Evolutionary conservation across 2,797 vertebrate species (phyloP).

Genomic region (Ibycter americanus): DNA sequence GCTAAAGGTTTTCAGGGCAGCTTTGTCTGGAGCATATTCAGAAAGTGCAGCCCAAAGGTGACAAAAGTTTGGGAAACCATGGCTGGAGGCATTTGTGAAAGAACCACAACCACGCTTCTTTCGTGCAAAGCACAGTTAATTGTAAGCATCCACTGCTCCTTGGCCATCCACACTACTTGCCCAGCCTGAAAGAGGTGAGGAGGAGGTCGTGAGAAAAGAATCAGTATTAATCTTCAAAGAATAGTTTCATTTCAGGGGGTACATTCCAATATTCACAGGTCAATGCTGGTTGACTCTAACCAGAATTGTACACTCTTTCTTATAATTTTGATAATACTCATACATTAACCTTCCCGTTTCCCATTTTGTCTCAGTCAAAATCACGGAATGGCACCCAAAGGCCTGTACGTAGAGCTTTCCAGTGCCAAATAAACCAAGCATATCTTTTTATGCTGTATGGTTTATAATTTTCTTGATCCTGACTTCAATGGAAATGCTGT

Average conservation of each 20-base stretch:
- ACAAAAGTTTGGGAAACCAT: neutral
- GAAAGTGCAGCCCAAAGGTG: neutral
- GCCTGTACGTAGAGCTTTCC: neutral
- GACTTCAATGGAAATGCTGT: conserved; percentile 69
- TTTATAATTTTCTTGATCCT: conserved; percentile 72
- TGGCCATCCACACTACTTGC: neutral
- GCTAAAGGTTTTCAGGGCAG: neutral
- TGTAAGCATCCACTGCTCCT: neutral
- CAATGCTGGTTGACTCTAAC: neutral
- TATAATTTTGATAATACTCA: neutral
- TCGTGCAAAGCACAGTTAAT: neutral
- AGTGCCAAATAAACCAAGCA: conserved; percentile 55
- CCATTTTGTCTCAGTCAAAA: neutral
- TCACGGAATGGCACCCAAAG: conserved; percentile 22
- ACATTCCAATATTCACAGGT: neutral
- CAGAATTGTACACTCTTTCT: neutral
- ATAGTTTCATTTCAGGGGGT: neutral
- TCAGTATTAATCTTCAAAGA: neutral
- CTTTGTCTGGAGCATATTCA: neutral
- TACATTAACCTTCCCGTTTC: neutral
- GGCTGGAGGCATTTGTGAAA: neutral
- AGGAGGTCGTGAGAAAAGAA: conserved; percentile 4
- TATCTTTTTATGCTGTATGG: conserved; percentile 58
- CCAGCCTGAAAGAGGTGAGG: neutral
- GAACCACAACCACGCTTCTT: neutral